Evolutionary conservation across 2,113 vertebrate species (phyloP), one percentile per base, ranked within the genome.

Genomic region (Salvelinus namaycush): DNA sequence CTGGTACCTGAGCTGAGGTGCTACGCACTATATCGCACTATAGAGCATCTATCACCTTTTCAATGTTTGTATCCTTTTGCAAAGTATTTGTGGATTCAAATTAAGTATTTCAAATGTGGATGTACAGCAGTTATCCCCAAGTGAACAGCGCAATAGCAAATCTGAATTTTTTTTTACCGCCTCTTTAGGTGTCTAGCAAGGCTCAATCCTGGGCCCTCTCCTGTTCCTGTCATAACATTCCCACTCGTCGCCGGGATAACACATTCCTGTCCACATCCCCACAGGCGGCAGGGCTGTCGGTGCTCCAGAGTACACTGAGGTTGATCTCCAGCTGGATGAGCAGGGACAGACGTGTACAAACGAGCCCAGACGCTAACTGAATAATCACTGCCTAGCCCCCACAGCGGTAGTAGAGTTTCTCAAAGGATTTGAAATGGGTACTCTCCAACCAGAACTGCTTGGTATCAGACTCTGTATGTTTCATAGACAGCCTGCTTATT

Each of bases 251-350:
- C 72, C 86, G 83, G 82, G 79, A 79, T 79, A 81, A 81, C 79
- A 77, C 76, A 27, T 72, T 48, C 72, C 62, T 69, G 75, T 77
- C 57, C 83, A 70, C 75, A 78, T 73, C 59, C 62, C 82, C 77
- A 83, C 84, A 78, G 86, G 87, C 73, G 79, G 51, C 74, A 66
- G 70, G 77, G 84, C 76, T 68, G 81, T 4, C 20, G 29, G 44
- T 18, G 9, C n/a, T 70, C 68, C 68, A 75, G 73, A 84, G 80
- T 73, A 83, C 80, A 85, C 87, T 73, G 73, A 80, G 85, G 84
- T 83, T 44, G 79, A 73, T 68, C 69, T 87, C 85, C 85, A 87
- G 87, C 83, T 84, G 85, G 66, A 87, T 80, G 69, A 83, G 75
- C 80, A 78, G 82, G 73, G 83, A 81, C 82, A 0, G 59, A 80